A percentile compares a stretch with the other conserved stretches of the same genome.
Conservation (phyloP, 2,888 invertebrate species). For the Aplocera efformata region DNA sequence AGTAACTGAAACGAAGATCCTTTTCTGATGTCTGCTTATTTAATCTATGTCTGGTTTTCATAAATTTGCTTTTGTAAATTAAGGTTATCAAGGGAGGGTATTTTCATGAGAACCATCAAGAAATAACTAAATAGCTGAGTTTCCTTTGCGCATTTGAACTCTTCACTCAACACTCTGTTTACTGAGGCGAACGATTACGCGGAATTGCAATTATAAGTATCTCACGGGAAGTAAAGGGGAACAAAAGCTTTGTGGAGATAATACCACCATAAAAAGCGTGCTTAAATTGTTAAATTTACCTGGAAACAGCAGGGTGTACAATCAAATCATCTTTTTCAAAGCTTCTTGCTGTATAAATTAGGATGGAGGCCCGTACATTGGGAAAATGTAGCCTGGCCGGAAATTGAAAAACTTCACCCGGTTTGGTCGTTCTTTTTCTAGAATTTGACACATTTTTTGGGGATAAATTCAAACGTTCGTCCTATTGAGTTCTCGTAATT, state of each 20-base stretch:
- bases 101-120: too few relatives aligned
- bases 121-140: neutral
- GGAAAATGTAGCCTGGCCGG: constrained; percentile 67
- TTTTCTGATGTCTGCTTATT: too few relatives aligned
- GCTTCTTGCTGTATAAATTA: constrained; percentile 68
- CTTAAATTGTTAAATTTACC: constrained; percentile 71
- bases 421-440: constrained; percentile 54
- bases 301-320: constrained; percentile 65
- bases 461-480: constrained; percentile 42
- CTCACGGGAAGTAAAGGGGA: constrained; percentile 48
- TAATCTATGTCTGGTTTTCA: too few relatives aligned
- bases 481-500: too few relatives aligned
- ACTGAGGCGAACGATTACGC: constrained; percentile 43
- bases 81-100: too few relatives aligned
- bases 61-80: too few relatives aligned
- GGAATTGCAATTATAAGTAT: constrained; percentile 55
- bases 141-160: constrained; percentile 7
- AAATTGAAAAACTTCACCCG: constrained; percentile 76
- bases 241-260: constrained; percentile 56
- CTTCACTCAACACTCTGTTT: constrained; percentile 27
- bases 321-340: constrained; percentile 67
- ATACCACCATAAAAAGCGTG: constrained; percentile 62
- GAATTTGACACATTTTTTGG: constrained; percentile 58
- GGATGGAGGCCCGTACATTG: constrained; percentile 63
- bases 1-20: too few relatives aligned